Evolutionary conservation across 2,797 vertebrate species (phyloP), one percentile per base, ranked within the genome.

Genomic region (Sebastes steindachneri): DNA sequence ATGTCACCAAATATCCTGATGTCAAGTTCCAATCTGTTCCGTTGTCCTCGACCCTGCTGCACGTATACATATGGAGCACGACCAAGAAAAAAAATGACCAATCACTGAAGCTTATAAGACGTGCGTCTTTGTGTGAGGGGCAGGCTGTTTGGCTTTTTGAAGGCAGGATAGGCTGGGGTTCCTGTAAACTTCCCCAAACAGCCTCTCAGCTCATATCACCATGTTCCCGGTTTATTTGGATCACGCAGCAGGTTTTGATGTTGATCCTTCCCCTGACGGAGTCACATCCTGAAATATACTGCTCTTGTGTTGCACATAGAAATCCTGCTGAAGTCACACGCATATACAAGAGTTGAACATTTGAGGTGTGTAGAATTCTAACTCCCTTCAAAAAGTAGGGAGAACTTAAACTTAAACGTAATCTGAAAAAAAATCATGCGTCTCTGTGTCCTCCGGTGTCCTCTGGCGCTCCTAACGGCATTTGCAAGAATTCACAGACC

Each of bases 81-180:
- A 71, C 68, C 31, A 69, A 75, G 8, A 60, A 14, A 71, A 70
- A 19, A 35, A 21, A 62, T 55, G 68, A 67, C 85, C 1, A 85
- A 88, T 86, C 79, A 73, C 77, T 1, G 31, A 25, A 21, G 69
- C 51, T 71, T 31, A 55, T 1, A 35, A 64, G 72, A 67, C 25
- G 45, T 80, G 63, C 75, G 70, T 89, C 75, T 84, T 37, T 84
- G 51, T 63, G 25, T 4, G 35, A 65, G 12, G 63, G 73, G 21
- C 15, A 7, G 68, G 55, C 67, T 2, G 54, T 75, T 35, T 57
- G 51, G 64, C 71, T 58, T 71, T 89, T 70, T 82, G 71, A 79
- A 86, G 69, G 86, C 90, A 88, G 90, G 88, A 90, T 86, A 88
- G 78, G 88, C 76, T 68, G 79, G 85, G 83, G 87, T 89, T 92